phyloP scores from a whole-genome alignment of 2,797 vertebrate genomes.

The Otus scops region DNA sequence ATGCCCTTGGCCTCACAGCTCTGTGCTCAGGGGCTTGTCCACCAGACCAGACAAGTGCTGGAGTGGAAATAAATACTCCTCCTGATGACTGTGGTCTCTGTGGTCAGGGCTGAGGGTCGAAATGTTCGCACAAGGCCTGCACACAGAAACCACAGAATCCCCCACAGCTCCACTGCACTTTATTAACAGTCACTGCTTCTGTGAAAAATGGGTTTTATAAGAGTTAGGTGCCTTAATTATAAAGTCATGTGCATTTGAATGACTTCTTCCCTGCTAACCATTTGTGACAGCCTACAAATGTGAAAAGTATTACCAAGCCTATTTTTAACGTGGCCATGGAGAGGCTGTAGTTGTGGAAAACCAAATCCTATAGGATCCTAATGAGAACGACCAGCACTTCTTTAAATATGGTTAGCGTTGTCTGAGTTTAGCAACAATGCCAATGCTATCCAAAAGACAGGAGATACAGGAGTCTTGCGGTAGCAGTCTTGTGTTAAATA shows the following conservation, averaged over 20 bases:
- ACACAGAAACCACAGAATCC: conserved; percentile 67
- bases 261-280: conserved; percentile 51
- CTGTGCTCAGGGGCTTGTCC: neutral
- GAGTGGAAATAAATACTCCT: conserved; percentile 64
- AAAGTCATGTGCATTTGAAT: conserved; percentile 61
- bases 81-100: conserved; percentile 64
- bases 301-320: conserved; percentile 71
- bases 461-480: neutral
- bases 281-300: conserved; percentile 72
- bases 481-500: neutral
- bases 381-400: conserved; percentile 62
- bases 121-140: conserved; percentile 48
- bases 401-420: conserved; percentile 46
- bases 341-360: conserved; percentile 41
- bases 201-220: conserved; percentile 63
- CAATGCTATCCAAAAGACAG: neutral
- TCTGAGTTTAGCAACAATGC: neutral
- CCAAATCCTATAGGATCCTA: conserved; percentile 57
- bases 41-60: conserved; percentile 29
- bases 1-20: neutral
- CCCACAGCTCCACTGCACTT: conserved; percentile 56
- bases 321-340: conserved; percentile 69
- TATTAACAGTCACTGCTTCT: conserved; percentile 69
- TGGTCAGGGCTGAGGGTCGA: conserved; percentile 60
- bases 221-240: conserved; percentile 60